Conservation (phyloP, 53 echinoderm and acorn worm genomes). For the Temnopleurus reevesii region DNA sequence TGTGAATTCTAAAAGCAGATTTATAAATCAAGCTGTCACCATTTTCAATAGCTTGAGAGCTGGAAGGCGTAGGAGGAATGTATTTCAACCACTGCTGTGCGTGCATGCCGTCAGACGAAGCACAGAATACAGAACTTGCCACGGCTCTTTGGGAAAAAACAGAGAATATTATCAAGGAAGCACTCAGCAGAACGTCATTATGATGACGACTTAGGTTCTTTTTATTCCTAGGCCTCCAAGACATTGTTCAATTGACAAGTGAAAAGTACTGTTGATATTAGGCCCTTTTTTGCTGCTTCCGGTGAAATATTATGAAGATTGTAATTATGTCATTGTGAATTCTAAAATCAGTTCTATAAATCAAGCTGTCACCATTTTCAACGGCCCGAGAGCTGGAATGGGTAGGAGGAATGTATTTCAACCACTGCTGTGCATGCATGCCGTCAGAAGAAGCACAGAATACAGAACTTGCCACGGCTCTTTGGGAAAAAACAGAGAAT, state of each 20-base stretch:
- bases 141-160: conserved; percentile 73
- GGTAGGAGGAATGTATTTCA: conserved; percentile 91
- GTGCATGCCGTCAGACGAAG: conserved; percentile 82
- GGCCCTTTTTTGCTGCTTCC: too few relatives aligned
- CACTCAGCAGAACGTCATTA: conserved; percentile 66
- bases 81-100: conserved; percentile 91
- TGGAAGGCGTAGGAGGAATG: conserved; percentile 85
- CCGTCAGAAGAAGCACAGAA: conserved; percentile 79
- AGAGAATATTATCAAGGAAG: conserved; percentile 70
- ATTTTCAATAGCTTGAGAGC: too few relatives aligned
- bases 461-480: conserved; percentile 65
- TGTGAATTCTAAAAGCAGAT: too few relatives aligned
- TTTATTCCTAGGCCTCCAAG: background rate
- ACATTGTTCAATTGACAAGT: too few relatives aligned
- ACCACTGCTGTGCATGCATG: conserved; percentile 82
- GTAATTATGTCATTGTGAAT: too few relatives aligned
- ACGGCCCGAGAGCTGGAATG: too few relatives aligned
- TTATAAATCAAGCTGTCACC: too few relatives aligned
- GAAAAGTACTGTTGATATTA: too few relatives aligned
- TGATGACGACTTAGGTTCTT: conserved; percentile 29
- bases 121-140: conserved; percentile 67
- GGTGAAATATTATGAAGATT: too few relatives aligned
- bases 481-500: conserved; percentile 74
- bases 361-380: too few relatives aligned
- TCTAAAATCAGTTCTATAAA: too few relatives aligned